Evolutionary conservation across 2,797 vertebrate species (phyloP).

Genomic region (Centroberyx gerrardi): DNA sequence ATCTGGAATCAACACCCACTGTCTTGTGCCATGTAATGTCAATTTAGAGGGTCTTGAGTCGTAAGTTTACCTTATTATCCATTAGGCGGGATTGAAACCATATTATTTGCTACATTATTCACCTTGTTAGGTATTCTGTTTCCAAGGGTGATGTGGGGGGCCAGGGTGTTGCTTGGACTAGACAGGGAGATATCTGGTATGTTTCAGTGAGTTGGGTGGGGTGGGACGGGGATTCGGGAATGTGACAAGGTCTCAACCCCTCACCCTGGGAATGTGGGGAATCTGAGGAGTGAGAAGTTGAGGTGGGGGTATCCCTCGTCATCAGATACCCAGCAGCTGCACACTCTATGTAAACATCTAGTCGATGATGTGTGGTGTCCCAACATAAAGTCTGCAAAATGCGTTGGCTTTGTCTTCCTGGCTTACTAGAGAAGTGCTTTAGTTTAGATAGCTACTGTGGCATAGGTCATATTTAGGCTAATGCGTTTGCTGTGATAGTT

Average conservation of each 20-base stretch:
- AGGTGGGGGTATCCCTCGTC: constrained; percentile 63
- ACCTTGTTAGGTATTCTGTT: constrained; percentile 34
- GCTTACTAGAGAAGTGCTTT: neutral
- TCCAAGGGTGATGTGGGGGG: constrained; percentile 25
- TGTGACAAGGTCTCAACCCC: constrained; percentile 26
- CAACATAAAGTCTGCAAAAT: constrained; percentile 19
- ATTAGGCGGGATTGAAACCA: neutral
- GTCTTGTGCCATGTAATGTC: neutral
- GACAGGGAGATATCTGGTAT: constrained; percentile 48
- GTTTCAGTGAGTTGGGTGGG: constrained; percentile 69
- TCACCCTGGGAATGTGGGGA: constrained; percentile 74
- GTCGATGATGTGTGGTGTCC: constrained; percentile 24
- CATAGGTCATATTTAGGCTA: constrained; percentile 4
- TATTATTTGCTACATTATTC: constrained; percentile 13
- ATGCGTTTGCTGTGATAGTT: no score
- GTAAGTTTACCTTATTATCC: neutral
- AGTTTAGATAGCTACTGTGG: constrained; percentile 11
- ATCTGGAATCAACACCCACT: constrained; percentile 10
- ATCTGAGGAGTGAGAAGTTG: constrained; percentile 68
- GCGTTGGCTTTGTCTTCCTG: neutral
- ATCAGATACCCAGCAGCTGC: constrained; percentile 64
- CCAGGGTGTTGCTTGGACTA: constrained; percentile 22
- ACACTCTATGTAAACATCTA: constrained; percentile 23
- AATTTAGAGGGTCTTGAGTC: neutral
- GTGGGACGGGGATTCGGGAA: constrained; percentile 46